Conservation (phyloP, 2,888 invertebrate species). For the Macrophya alboannulata region DNA sequence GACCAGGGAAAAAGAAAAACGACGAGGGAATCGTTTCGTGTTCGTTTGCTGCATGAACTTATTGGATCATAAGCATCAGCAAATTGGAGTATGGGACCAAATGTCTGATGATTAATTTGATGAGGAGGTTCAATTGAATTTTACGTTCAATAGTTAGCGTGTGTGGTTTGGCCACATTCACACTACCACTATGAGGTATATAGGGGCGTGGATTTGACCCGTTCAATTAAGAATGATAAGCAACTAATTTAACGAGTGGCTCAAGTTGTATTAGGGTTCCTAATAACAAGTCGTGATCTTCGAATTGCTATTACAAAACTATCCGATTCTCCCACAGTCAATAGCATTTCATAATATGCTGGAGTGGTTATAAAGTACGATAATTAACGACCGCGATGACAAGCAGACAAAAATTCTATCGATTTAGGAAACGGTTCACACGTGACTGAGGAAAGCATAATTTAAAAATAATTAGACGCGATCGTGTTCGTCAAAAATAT, state of each 20-base stretch:
- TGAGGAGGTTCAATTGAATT: conserved; percentile 12
- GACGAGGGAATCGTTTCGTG: background rate
- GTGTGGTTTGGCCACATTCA: background rate
- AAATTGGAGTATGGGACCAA: background rate
- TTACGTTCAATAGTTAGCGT: background rate
- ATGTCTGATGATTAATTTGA: background rate
- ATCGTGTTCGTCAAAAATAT: too few relatives aligned
- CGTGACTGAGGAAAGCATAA: background rate
- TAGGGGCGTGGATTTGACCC: conserved; percentile 38
- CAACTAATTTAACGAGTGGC: conserved; percentile 1
- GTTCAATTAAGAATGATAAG: background rate
- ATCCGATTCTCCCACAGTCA: background rate
- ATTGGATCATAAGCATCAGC: background rate
- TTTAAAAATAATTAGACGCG: too few relatives aligned
- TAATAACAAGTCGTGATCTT: background rate
- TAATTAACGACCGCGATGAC: background rate
- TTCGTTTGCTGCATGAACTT: background rate
- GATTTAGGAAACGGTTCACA: background rate
- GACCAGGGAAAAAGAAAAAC: background rate
- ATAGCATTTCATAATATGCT: background rate
- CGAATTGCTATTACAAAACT: background rate
- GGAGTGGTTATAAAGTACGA: background rate
- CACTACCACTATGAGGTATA: background rate
- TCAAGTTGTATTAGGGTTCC: background rate
- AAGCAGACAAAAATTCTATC: background rate